phyloP scores from a whole-genome alignment of 2,113 vertebrate genomes.

The Tychaedon coryphoeus region DNA sequence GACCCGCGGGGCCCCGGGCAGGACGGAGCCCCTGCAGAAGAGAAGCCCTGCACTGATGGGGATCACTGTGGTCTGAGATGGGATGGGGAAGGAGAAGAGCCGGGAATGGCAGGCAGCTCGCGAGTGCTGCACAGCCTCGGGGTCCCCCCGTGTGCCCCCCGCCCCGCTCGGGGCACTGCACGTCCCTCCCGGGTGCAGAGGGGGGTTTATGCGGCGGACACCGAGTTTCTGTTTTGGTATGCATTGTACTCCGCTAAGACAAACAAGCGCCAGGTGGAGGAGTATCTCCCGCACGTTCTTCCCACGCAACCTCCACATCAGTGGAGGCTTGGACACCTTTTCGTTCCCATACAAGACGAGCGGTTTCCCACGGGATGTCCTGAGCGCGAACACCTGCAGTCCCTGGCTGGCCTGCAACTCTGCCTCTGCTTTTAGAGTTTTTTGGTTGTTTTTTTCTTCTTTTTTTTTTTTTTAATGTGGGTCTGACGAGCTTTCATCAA shows the following conservation, averaged over 20 bases:
- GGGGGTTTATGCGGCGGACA: rapidly evolving
- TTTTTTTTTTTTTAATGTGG: no score
- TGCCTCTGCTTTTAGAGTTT: neutral
- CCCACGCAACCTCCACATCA: neutral
- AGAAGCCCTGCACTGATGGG: neutral
- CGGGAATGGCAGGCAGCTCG: no score
- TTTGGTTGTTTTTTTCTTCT: no score
- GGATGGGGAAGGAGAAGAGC: neutral
- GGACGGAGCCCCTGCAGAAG: neutral
- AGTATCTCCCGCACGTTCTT: neutral
- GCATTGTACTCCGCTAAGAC: neutral
- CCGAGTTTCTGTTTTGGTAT: neutral
- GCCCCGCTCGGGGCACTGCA: neutral
- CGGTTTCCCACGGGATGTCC: neutral
- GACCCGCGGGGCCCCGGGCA: neutral
- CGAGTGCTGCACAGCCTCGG: neutral
- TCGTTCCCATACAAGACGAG: rapidly evolving
- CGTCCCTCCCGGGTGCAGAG: neutral
- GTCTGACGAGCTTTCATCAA: neutral
- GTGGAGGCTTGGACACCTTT: neutral
- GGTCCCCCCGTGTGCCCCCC: neutral
- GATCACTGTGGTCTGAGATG: rapidly evolving
- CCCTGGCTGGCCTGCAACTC: neutral
- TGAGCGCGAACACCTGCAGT: neutral
- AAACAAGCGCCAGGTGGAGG: neutral